Evolutionary conservation across 2,113 vertebrate species (phyloP).

Genomic region (Rattus rattus): DNA sequence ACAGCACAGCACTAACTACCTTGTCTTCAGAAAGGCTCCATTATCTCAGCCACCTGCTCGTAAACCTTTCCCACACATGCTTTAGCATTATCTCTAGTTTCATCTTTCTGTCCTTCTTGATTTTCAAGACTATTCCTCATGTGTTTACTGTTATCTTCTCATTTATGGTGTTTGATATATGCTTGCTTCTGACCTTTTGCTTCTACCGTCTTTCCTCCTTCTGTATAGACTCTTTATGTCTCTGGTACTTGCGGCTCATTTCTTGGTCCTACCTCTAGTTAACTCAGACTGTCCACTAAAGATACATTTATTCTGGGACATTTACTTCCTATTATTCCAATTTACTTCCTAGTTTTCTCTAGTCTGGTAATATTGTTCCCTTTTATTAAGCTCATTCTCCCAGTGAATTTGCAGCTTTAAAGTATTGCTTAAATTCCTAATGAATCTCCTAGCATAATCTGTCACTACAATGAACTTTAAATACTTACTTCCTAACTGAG

Average conservation of each 20-base stretch:
- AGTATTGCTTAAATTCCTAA: slow-evolving; percentile 11
- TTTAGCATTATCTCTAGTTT: background rate
- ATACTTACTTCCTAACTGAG: background rate
- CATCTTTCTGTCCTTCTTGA: background rate
- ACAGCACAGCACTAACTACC: background rate
- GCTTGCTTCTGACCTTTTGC: background rate
- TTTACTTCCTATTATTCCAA: background rate
- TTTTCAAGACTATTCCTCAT: background rate
- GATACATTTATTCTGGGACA: background rate
- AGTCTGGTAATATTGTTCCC: background rate
- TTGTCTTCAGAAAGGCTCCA: background rate
- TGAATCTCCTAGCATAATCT: background rate
- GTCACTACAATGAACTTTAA: background rate
- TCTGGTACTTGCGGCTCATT: background rate
- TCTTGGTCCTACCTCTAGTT: background rate
- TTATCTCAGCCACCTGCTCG: background rate
- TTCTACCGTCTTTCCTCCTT: background rate
- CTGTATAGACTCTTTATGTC: background rate
- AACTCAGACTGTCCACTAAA: background rate
- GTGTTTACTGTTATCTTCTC: background rate
- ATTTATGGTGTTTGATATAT: background rate
- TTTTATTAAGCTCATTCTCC: slow-evolving; percentile 23
- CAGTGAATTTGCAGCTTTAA: background rate
- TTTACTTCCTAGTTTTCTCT: background rate
- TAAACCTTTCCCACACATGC: background rate